Evolutionary conservation across 2,113 vertebrate genomes (phyloP).

Genomic region (Dasypus novemcinctus): DNA sequence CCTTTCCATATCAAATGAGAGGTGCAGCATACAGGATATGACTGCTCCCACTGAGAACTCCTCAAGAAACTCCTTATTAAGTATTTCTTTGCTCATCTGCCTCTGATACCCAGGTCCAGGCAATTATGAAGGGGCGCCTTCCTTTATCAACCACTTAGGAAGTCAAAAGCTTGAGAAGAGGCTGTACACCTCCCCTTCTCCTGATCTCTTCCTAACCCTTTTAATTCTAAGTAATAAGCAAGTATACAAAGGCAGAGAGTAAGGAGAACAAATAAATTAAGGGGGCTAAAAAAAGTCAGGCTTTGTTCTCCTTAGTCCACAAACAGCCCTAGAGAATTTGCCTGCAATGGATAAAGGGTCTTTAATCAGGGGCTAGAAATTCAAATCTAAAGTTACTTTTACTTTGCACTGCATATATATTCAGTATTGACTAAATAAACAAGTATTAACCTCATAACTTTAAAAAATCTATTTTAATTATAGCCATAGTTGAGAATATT

Average conservation of each 20-base stretch:
- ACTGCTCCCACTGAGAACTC: background rate
- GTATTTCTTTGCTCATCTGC: background rate
- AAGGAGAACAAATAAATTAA: constrained; percentile 12
- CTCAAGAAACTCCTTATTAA: background rate
- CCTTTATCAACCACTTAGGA: background rate
- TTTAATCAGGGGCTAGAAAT: background rate
- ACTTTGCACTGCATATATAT: constrained; percentile 7
- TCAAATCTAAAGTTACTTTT: background rate
- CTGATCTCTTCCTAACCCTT: background rate
- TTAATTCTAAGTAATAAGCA: background rate
- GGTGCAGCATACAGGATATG: fast-evolving
- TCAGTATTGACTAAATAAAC: background rate
- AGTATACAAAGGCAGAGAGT: background rate
- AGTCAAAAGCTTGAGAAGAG: background rate
- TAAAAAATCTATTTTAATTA: background rate
- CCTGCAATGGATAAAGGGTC: background rate
- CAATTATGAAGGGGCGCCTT: background rate
- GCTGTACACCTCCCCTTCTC: no score
- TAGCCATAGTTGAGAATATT: background rate
- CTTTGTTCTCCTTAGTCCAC: background rate
- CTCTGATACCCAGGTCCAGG: background rate
- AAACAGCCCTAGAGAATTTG: background rate
- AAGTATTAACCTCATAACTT: background rate
- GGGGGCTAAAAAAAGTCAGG: background rate
- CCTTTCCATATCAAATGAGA: background rate